Conservation (phyloP, 2,888 invertebrate genomes). For the Carpatolechia fugitivella region DNA sequence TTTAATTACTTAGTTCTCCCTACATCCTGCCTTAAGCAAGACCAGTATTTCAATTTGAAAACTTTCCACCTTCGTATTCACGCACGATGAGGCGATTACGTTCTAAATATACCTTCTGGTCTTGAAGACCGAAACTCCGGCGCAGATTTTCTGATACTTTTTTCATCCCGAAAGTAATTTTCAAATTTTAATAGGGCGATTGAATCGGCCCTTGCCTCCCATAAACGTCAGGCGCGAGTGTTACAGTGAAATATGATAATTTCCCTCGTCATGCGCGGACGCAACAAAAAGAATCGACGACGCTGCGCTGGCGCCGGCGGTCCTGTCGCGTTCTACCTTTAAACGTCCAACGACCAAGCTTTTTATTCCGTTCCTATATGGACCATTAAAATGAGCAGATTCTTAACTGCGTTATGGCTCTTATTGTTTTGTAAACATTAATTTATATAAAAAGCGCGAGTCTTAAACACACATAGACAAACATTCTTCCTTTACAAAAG, state of each 20-base stretch:
- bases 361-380: slow-evolving; percentile 64
- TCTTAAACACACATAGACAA: no score
- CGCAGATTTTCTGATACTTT: slow-evolving; percentile 14
- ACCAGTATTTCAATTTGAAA: background rate
- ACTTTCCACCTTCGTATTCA: background rate
- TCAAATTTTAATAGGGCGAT: slow-evolving; percentile 39
- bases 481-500: no score
- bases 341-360: slow-evolving; percentile 45
- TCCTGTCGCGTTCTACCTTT: slow-evolving; percentile 44
- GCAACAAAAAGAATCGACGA: slow-evolving; percentile 44
- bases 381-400: slow-evolving; percentile 57
- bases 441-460: no score
- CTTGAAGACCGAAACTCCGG: slow-evolving; percentile 16
- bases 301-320: slow-evolving; percentile 65
- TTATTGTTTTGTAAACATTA: slow-evolving; percentile 24
- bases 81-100: background rate
- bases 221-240: slow-evolving; percentile 59
- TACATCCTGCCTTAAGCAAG: background rate
- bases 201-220: slow-evolving; percentile 32
- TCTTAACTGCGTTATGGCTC: slow-evolving; percentile 39
- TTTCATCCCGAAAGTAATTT: slow-evolving; percentile 34
- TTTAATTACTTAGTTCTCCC: no score
- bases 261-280: slow-evolving; percentile 31
- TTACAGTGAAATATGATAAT: slow-evolving; percentile 68
- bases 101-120: slow-evolving; percentile 9